Evolutionary conservation across 1,140 invertebrate genomes (phyloP).

Genomic region (Bombus fervidus): DNA sequence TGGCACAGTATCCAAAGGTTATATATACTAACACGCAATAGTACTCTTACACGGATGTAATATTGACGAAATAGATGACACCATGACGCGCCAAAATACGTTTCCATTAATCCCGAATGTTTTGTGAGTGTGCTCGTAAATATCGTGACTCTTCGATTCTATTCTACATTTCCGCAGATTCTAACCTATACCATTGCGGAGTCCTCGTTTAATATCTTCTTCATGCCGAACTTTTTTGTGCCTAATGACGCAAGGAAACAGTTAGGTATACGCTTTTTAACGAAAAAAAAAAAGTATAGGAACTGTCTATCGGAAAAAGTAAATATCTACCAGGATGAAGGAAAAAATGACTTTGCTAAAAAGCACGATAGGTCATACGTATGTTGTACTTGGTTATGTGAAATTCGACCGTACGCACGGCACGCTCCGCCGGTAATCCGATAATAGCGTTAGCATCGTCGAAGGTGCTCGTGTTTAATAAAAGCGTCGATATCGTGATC

Average conservation of each 20-base stretch:
- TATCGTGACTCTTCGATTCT: neutral
- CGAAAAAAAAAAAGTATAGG: neutral
- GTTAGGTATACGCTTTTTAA: neutral
- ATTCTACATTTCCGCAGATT: neutral
- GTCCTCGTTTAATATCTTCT: neutral
- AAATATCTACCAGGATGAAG: neutral
- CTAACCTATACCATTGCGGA: neutral
- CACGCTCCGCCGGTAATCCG: slow-evolving; percentile 37
- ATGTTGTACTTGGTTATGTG: neutral
- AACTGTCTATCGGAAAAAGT: neutral
- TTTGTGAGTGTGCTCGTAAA: neutral
- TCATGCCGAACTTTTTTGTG: neutral
- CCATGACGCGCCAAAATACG: neutral
- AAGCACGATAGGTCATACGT: neutral
- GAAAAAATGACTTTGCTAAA: too few species aligned
- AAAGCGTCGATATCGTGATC: slow-evolving; percentile 54
- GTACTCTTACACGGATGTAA: neutral
- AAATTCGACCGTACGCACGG: neutral
- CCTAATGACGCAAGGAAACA: neutral
- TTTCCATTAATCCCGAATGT: neutral
- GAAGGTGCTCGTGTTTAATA: slow-evolving; percentile 49
- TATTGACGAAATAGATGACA: neutral
- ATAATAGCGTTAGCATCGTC: slow-evolving; percentile 14
- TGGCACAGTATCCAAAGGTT: neutral
- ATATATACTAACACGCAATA: slow-evolving; percentile 2